Evolutionary conservation across 64 coral and sea anemone genomes (phyloP).

Genomic region (Montipora sp.): DNA sequence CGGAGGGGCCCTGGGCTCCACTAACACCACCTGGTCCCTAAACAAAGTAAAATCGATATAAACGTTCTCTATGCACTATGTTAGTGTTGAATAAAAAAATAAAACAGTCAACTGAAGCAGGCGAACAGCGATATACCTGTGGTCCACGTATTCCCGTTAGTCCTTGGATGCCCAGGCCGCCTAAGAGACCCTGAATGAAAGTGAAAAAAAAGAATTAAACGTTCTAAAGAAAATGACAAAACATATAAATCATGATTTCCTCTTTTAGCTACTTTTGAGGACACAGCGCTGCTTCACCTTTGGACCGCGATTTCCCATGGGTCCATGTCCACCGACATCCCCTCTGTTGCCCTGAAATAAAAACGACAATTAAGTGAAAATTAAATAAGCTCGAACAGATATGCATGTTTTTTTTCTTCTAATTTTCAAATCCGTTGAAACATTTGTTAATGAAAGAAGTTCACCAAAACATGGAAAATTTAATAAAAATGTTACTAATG

Average conservation of each 20-base stretch:
- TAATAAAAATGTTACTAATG: too few relatives aligned
- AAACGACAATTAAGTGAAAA: background rate
- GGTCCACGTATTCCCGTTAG: conserved; percentile 23
- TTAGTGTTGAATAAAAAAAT: too few relatives aligned
- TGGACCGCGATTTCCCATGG: conserved; percentile 42
- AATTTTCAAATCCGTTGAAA: too few relatives aligned
- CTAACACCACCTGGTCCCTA: conserved; percentile 44
- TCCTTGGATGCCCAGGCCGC: conserved; percentile 28
- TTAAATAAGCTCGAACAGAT: background rate
- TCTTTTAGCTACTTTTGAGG: background rate
- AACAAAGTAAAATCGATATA: background rate
- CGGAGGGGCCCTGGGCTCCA: conserved; percentile 8
- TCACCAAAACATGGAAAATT: too few relatives aligned
- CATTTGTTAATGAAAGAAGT: too few relatives aligned
- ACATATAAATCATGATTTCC: background rate
- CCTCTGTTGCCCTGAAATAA: conserved; percentile 31
- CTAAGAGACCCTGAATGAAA: conserved; percentile 37
- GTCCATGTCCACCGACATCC: conserved; percentile 1
- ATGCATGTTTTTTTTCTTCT: too few relatives aligned
- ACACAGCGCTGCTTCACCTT: background rate
- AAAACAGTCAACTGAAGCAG: too few relatives aligned
- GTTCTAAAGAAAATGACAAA: background rate
- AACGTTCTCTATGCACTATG: too few relatives aligned
- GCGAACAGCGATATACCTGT: background rate
- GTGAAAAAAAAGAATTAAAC: background rate